phyloP scores from a whole-genome alignment of 2,113 vertebrate species.

The Crypturellus undulatus region DNA sequence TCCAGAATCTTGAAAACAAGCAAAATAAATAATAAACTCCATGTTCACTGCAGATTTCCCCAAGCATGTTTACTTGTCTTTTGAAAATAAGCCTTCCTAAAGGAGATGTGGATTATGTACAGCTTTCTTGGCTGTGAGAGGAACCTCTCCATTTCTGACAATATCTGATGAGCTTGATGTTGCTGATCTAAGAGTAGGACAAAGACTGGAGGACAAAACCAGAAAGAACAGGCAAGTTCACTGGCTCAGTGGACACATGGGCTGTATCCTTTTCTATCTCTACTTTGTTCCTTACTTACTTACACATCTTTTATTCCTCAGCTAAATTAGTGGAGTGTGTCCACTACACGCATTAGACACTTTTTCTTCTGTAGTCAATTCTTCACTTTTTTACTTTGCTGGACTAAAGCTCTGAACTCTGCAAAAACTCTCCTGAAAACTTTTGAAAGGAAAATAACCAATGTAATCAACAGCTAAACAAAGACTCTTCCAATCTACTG shows the following conservation, averaged over 20 bases:
- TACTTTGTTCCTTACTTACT: not conserved
- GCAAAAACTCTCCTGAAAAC: not conserved
- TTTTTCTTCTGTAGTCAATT: not conserved
- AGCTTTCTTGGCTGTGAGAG: not conserved
- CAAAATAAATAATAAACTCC: not conserved
- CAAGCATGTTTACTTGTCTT: not conserved
- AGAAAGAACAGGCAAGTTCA: accelerated
- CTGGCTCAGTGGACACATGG: not conserved
- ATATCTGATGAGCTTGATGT: not conserved
- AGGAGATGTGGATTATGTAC: not conserved
- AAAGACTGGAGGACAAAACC: not conserved
- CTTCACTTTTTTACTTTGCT: not conserved
- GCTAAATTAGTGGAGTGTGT: not conserved
- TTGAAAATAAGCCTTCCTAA: not conserved
- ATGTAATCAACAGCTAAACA: not conserved
- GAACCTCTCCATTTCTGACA: not conserved
- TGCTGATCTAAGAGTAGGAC: not conserved
- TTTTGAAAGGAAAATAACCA: not conserved
- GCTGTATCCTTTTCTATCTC: not conserved
- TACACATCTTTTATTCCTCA: not conserved
- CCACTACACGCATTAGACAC: not conserved
- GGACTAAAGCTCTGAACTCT: not conserved
- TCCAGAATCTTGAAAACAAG: not conserved
- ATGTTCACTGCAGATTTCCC: not conserved
- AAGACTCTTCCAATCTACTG: not conserved